phyloP scores from a whole-genome alignment of 2,113 vertebrate species.

The Neodontobutis hainanensis region DNA sequence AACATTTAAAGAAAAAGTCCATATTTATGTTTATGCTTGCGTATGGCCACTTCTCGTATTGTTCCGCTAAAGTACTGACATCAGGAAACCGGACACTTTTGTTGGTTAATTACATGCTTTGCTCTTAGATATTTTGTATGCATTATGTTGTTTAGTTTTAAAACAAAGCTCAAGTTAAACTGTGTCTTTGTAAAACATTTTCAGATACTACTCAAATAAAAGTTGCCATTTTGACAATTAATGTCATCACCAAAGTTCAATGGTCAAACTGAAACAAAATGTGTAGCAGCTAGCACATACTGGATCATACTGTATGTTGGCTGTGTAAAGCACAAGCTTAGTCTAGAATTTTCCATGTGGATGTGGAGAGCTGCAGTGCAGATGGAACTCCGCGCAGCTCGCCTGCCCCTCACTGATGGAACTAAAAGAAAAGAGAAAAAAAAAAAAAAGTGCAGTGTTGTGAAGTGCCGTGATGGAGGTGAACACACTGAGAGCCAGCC shows the following conservation, averaged over 20 bases:
- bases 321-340: constrained; percentile 1
- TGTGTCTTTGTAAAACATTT: too few species aligned
- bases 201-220: too few species aligned
- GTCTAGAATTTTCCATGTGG: not conserved
- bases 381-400: constrained; percentile 18
- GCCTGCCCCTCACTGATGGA: constrained; percentile 55
- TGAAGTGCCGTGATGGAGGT: constrained; percentile 38
- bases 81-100: too few species aligned
- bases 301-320: not conserved
- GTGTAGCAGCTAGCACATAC: constrained; percentile 2
- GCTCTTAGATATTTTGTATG: too few species aligned
- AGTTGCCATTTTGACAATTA: too few species aligned
- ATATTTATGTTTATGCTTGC: not conserved
- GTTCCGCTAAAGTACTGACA: too few species aligned
- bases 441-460: constrained; percentile 55
- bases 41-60: too few species aligned
- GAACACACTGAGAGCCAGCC: constrained; percentile 22
- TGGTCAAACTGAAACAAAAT: not conserved
- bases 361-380: constrained; percentile 24
- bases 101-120: too few species aligned
- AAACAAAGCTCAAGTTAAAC: too few species aligned
- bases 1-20: constrained; percentile 37
- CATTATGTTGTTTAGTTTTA: too few species aligned
- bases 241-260: too few species aligned
- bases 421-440: constrained; percentile 23